Conservation (phyloP, 2,888 invertebrate species). For the Archaeoteleia sp. region DNA sequence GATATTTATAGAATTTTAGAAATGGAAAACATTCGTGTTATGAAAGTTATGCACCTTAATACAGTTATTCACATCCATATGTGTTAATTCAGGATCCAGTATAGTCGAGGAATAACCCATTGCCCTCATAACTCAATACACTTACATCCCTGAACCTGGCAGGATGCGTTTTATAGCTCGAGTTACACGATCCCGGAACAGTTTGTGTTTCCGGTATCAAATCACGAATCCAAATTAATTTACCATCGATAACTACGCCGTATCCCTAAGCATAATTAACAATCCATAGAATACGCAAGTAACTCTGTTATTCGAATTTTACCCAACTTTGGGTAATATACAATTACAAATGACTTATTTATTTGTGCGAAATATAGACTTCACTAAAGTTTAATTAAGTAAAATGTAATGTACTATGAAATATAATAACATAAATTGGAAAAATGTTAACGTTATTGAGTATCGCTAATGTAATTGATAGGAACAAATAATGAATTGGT, state of each 20-base stretch:
- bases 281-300: slow-evolving; percentile 1
- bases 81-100: neutral
- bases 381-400: too few species aligned
- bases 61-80: too few species aligned
- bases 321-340: neutral
- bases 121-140: neutral
- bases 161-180: slow-evolving; percentile 8
- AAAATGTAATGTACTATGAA: too few species aligned
- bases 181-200: slow-evolving; percentile 1
- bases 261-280: slow-evolving; percentile 14
- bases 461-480: too few species aligned
- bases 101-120: neutral
- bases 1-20: too few species aligned
- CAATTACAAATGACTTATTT: slow-evolving; percentile 7
- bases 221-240: slow-evolving; percentile 3
- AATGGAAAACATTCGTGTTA: too few species aligned
- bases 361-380: neutral
- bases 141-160: neutral
- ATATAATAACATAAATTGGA: too few species aligned
- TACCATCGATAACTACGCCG: slow-evolving; percentile 6
- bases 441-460: too few species aligned
- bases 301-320: slow-evolving; percentile 8
- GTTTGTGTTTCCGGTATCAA: slow-evolving; percentile 2
- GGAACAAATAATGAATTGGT: too few species aligned
- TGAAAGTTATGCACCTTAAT: too few species aligned